phyloP scores from a whole-genome alignment of 2,888 invertebrate species.

The Sesia apiformis region DNA sequence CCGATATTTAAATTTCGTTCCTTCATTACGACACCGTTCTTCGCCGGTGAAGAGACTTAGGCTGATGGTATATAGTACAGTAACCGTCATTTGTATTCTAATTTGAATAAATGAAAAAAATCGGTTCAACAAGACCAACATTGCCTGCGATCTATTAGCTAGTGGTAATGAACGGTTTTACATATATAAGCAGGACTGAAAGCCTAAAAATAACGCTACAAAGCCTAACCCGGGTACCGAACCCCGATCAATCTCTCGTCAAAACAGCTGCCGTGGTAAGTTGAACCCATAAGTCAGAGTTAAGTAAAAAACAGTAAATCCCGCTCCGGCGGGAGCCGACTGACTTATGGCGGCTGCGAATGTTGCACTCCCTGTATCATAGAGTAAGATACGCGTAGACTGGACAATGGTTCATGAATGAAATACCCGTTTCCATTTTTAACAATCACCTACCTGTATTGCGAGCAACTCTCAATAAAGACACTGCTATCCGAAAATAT shows the following conservation, averaged over 20 bases:
- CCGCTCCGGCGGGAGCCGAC: slow-evolving; percentile 18
- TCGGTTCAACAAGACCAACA: too few species aligned
- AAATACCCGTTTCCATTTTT: too few species aligned
- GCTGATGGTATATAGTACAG: too few species aligned
- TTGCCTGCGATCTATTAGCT: too few species aligned
- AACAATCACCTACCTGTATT: too few species aligned
- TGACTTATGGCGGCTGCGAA: slow-evolving; percentile 34
- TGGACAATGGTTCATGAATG: not conserved
- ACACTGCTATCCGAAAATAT: too few species aligned
- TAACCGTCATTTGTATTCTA: too few species aligned
- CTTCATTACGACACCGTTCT: too few species aligned
- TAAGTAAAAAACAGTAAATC: slow-evolving; percentile 39
- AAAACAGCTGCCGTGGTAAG: slow-evolving; percentile 4
- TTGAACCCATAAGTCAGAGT: slow-evolving; percentile 28
- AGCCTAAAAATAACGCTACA: not conserved
- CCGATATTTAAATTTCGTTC: too few species aligned
- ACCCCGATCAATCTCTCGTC: slow-evolving; percentile 16
- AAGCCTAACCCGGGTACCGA: not conserved
- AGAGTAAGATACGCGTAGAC: slow-evolving; percentile 13
- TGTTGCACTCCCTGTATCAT: slow-evolving; percentile 27
- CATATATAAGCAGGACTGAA: not conserved
- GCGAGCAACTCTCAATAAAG: too few species aligned
- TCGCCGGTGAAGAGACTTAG: too few species aligned
- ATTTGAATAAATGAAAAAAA: too few species aligned
- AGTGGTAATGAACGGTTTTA: not conserved